A percentile compares a stretch with the other conserved stretches of the same genome.
phyloP scores from a whole-genome alignment of 2,888 invertebrate genomes.

The Orchesella flavescens region DNA sequence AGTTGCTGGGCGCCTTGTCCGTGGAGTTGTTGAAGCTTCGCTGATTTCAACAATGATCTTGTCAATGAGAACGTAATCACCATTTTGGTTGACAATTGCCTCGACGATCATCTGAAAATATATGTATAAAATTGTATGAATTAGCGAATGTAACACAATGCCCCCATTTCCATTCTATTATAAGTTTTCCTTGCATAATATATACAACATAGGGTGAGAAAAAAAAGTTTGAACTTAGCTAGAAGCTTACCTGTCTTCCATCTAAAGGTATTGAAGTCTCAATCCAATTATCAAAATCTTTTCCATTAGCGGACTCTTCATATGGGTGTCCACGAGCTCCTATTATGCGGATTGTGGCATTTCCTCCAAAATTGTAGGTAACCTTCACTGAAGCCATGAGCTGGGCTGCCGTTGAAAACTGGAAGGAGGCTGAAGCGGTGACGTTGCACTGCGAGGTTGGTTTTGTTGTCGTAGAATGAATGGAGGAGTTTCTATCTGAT shows the following conservation, averaged over 20 bases:
- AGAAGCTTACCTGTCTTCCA: slow-evolving; percentile 14
- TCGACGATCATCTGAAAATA: slow-evolving; percentile 33
- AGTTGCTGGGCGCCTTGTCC: background rate
- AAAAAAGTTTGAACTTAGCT: too few species aligned
- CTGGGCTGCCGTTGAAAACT: background rate
- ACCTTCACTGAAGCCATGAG: slow-evolving; percentile 1
- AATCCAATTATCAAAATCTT: background rate
- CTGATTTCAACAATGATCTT: slow-evolving; percentile 25
- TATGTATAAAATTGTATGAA: background rate
- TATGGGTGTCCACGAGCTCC: slow-evolving; percentile 14
- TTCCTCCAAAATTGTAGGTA: slow-evolving; percentile 48
- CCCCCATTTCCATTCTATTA: too few species aligned
- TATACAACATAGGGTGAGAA: too few species aligned
- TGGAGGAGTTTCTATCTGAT: background rate
- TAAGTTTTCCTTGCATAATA: too few species aligned
- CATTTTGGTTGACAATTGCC: slow-evolving; percentile 26
- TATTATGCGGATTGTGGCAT: slow-evolving; percentile 30
- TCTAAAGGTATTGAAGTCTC: slow-evolving; percentile 3
- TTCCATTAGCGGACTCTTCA: background rate
- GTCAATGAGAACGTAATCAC: slow-evolving; percentile 46
- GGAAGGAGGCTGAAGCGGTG: slow-evolving; percentile 7
- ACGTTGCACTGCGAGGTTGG: background rate
- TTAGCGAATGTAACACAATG: background rate
- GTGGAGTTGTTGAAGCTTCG: slow-evolving; percentile 18
- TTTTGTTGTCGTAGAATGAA: background rate